phyloP scores from a whole-genome alignment of 2,888 invertebrate species.

The Himalopsyche japonica region DNA sequence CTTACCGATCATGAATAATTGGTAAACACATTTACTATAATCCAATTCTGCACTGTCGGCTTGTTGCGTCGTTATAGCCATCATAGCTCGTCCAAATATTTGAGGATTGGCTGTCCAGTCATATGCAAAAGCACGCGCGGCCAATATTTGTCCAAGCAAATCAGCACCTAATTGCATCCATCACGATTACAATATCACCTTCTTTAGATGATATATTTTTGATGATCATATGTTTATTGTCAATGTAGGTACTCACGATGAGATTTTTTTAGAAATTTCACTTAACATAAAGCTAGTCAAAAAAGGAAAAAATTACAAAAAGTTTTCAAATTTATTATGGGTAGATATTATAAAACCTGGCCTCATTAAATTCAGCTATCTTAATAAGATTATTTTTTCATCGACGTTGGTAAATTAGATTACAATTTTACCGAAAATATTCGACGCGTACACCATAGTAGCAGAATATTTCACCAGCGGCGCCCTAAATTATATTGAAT shows the following conservation, averaged over 20 bases:
- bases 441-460: not conserved
- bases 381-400: not conserved
- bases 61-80: conserved; percentile 3
- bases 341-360: not conserved
- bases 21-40: not conserved
- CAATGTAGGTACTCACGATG: not conserved
- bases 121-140: conserved; percentile 28
- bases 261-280: too few relatives aligned
- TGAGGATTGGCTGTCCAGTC: conserved; percentile 1
- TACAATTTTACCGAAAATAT: not conserved
- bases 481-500: too few relatives aligned
- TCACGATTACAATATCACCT: not conserved
- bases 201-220: not conserved
- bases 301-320: not conserved
- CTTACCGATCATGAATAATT: too few relatives aligned
- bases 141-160: conserved; percentile 32
- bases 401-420: not conserved
- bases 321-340: not conserved
- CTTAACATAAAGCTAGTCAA: too few relatives aligned
- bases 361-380: not conserved
- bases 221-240: not conserved
- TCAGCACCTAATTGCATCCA: conserved; percentile 23
- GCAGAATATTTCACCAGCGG: not conserved
- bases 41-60: conserved; percentile 1
- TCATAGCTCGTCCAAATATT: conserved; percentile 20